These are phyloP conservation scores for Leptonema lineaticorne DNA, from an alignment of 1,140 invertebrate genomes.

Conservation along the genomic window DNA sequence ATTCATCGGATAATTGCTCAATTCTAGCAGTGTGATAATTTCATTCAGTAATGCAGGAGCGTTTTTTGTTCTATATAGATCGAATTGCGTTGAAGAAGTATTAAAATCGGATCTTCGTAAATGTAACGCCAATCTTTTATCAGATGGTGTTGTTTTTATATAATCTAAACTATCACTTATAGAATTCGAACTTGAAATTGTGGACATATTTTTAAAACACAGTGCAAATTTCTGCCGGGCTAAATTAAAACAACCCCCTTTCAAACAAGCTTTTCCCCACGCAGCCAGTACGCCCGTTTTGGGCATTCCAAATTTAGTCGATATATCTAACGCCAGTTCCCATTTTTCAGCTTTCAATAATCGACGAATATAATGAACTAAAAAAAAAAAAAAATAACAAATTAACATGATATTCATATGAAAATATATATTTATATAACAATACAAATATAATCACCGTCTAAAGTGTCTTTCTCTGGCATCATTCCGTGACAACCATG, in stretches of 20 bases:
- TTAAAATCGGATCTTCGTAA: conserved; percentile 44
- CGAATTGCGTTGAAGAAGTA: conserved; percentile 35
- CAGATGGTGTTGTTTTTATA: background rate
- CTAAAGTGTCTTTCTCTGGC: conserved; percentile 27
- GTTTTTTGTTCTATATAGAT: conserved; percentile 43
- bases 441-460: conserved; percentile 29
- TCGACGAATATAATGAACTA: conserved; percentile 52
- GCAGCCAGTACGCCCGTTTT: conserved; percentile 77
- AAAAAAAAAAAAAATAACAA: conserved; percentile 18
- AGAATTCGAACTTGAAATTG: conserved; percentile 36
- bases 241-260: conserved; percentile 71
- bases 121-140: conserved; percentile 41
- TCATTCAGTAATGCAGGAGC: conserved; percentile 68
- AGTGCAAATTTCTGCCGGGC: conserved; percentile 69
- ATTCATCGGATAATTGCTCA: conserved; percentile 55
- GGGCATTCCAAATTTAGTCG: conserved; percentile 80
- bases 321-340: conserved; percentile 80
- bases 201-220: conserved; percentile 51
- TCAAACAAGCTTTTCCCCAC: conserved; percentile 83
- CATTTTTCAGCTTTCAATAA: conserved; percentile 81
- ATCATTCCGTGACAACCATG: conserved; percentile 31
- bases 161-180: background rate
- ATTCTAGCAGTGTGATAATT: conserved; percentile 67
- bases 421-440: background rate
- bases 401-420: background rate